Evolutionary conservation across 2,888 invertebrate species (phyloP), one percentile per base, ranked within the genome.

Genomic region (Odontocerum albicorne): DNA sequence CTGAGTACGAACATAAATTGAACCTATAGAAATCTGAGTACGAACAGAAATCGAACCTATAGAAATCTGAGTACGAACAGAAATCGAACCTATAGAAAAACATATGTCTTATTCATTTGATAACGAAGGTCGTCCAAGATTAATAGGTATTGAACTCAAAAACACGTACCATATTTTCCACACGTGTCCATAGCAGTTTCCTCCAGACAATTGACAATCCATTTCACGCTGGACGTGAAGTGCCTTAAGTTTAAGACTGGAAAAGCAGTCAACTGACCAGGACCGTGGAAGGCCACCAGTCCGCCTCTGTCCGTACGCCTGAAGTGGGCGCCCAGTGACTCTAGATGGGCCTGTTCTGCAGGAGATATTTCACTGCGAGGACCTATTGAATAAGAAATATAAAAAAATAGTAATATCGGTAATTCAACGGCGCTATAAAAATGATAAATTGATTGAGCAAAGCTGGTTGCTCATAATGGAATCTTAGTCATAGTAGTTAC

Each of bases 221-320:
- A 90, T 63, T 86, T 83, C 55, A 96, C 83, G 66, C 89, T 90
- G 0, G 85, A 81, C 62, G 84, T 83, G 64, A 90, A 92, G 62
- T 86, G 77, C 63, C 88, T 88, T 57, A 99, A 76, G 73, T 98
- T 87, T 21, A 99, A 72, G 44, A 99, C 83, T 1, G 99, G 99
- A 74, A 99, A 99, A 0, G 86, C 93, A 2, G 98, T 92, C 19
- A 99, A 75, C 70, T 99, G 99, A 0, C 99, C 99, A 0, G 96
- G 97, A 0, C 99, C 98, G 68, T 99, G 99, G 72, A 96, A 99
- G 1, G 99, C 99, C 42, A 99, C 95, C 0, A 99, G 79, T 1
- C 99, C 99, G 4, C 99, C 99, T 45, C 99, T 83, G 72, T 96
- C 88, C 0, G 97, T 94, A 63, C 86, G 85, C 64, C 80, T 77